Evolutionary conservation across 2,888 invertebrate species (phyloP), one percentile per base, ranked within the genome.

Genomic region (Pseudanteris insignis): DNA sequence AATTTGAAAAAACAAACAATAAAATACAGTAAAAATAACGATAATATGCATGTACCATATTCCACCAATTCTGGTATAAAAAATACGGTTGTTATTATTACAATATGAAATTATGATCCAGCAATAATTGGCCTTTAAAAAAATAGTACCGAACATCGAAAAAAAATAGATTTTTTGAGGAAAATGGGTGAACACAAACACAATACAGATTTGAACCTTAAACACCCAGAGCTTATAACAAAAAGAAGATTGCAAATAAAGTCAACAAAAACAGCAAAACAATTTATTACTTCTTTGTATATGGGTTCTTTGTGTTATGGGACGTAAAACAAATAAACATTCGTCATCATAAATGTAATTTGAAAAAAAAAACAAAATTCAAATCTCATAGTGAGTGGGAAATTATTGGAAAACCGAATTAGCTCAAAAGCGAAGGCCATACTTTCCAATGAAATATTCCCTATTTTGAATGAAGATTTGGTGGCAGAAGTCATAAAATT

Each of bases 291-390:
- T 15, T 33, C 14, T 15, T 6, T 8, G 15, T 7, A 33, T 33
- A n/a, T n/a, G n/a, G n/a, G n/a, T n/a, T n/a, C n/a, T n/a, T n/a
- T n/a, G n/a, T 33, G 33, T 33, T 14, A n/a, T 14, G 33, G 6
- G n/a, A 15, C 15, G 2, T 33, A 15, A 3, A 5, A 8, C 13
- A 33, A 18, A 15, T 8, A 6, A 33, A 33, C 15, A 33, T 33
- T 11, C 5, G 33, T 3, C 33, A 33, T 33, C 33, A 33, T 15
- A 33, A 33, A 33, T 33, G 33, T 15, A 14, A 14, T 33, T 3
- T 33, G n/a, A 8, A 15, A 33, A 15, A 12, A 15, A 33, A 33
- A 33, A 33, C 2, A n/a, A 10, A 2, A 11, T 2, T n/a, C n/a
- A n/a, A n/a, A n/a, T n/a, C n/a, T n/a, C n/a, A n/a, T n/a, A n/a